phyloP scores from a whole-genome alignment of 2,113 vertebrate species.

The Perccottus glenii region DNA sequence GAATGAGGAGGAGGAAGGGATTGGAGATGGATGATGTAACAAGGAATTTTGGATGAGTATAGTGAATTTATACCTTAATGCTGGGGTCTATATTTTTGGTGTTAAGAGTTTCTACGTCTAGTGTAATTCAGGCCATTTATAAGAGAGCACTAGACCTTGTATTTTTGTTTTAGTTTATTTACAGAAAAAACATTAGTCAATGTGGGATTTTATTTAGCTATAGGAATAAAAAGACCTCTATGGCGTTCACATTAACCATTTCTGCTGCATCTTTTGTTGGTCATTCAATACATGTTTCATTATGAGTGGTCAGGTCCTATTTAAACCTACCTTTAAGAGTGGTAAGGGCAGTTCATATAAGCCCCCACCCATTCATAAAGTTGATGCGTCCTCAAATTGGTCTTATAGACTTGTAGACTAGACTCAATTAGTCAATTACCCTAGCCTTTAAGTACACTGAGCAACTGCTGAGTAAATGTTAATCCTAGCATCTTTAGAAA shows the following conservation, averaged over 20 bases:
- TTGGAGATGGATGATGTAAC: constrained; percentile 73
- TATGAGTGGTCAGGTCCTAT: too few relatives aligned
- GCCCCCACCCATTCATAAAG: constrained; percentile 39
- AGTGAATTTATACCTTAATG: constrained; percentile 47
- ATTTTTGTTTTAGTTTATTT: background rate
- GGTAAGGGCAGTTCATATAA: constrained; percentile 47
- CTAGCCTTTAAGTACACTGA: too few relatives aligned
- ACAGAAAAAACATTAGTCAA: too few relatives aligned
- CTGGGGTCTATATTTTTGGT: background rate
- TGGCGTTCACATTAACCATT: too few relatives aligned
- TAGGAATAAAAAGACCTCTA: too few relatives aligned
- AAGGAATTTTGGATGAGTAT: constrained; percentile 64
- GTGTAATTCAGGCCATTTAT: background rate
- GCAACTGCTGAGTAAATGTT: too few relatives aligned
- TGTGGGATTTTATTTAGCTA: too few relatives aligned
- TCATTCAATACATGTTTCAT: too few relatives aligned
- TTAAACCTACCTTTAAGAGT: constrained; percentile 6
- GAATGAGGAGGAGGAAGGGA: constrained; percentile 59
- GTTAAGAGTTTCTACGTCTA: background rate
- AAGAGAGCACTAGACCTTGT: background rate
- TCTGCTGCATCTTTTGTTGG: too few relatives aligned
- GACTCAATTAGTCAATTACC: too few relatives aligned
- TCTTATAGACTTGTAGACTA: too few relatives aligned
- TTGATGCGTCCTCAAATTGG: background rate
- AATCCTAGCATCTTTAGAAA: too few relatives aligned